phyloP scores from a whole-genome alignment of 2,113 vertebrate genomes.

The Progne subis region DNA sequence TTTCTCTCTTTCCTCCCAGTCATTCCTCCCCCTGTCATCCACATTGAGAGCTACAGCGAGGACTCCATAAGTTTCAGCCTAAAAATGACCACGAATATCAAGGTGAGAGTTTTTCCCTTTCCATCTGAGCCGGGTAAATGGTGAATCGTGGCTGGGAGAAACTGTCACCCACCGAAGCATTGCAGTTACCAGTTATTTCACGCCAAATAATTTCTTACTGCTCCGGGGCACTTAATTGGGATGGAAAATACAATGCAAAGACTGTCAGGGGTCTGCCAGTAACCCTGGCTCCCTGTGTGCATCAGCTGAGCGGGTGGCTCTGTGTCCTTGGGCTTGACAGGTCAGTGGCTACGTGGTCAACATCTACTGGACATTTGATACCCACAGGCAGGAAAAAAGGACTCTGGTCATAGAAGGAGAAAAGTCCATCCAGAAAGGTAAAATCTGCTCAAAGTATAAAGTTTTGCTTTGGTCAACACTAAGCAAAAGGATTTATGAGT shows the following conservation, averaged over 20 bases:
- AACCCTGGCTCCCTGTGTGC: neutral
- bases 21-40: slow-evolving; percentile 86
- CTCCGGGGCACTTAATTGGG: neutral
- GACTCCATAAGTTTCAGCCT: slow-evolving; percentile 86
- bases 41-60: slow-evolving; percentile 72
- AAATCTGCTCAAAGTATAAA: neutral
- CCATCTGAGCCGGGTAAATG: neutral
- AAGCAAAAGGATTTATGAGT: neutral
- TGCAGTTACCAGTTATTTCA: neutral
- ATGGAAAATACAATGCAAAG: neutral
- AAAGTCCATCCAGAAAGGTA: slow-evolving; percentile 81
- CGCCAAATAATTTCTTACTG: neutral
- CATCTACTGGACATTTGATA: slow-evolving; percentile 92
- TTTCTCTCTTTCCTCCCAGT: slow-evolving; percentile 70
- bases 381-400: slow-evolving; percentile 87
- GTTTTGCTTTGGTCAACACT: neutral
- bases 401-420: slow-evolving; percentile 78
- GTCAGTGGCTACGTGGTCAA: slow-evolving; percentile 85
- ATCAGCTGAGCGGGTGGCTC: neutral
- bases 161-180: neutral
- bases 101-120: slow-evolving; percentile 65
- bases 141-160: neutral
- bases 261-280: neutral
- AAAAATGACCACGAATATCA: slow-evolving; percentile 77
- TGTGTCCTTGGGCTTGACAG: slow-evolving; percentile 63